Evolutionary conservation across 2,113 vertebrate species (phyloP), one percentile per base, ranked within the genome.

Genomic region (Lota lota): DNA sequence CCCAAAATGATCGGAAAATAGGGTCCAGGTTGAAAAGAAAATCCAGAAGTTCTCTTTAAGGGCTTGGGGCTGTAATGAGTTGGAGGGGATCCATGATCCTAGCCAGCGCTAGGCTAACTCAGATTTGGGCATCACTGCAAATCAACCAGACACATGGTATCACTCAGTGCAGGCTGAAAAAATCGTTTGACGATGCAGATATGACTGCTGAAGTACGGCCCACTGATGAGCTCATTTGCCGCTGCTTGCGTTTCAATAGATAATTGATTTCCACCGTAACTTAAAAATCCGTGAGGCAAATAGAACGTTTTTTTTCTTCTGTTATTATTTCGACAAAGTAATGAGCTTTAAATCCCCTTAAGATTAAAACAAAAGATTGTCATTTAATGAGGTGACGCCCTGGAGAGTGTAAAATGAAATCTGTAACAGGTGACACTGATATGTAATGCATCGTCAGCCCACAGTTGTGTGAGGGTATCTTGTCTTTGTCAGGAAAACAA

Each of bases 51-150:
- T 6, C 4, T 33, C 28, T 6, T 33, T 56, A 15, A 61, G 56
- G 59, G 60, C 66, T 60, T 17, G 16, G 18, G 50, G 53, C 69
- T 85, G 67, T 83, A 85, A 79, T 83, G 77, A 83, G 51, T 60
- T 12, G 33, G 68, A 62, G 40, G 40, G 63, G 63, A 57, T 53
- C 61, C 68, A 72, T 47, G 2, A 10, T 47, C 7, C 40, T 24
- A 71, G 67, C 68, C 57, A 59, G 36, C 54, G 36, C 70, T 16
- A 64, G 17, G 53, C 53, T 17, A n/a, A 51, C 67, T 0, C 1
- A 58, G 36, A 68, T 69, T 72, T 40, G 54, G 7, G 53, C 58
- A 62, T 53, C 61, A 70, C 78, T 80, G 74, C 1, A 73, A 74
- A 65, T 74, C 14, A 24, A 53, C 16, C 8, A 58, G 19, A 54